Base-by-base conservation (phyloP, 2,888 invertebrate species). In the Poecilobothrus nobilitatus region DNA sequence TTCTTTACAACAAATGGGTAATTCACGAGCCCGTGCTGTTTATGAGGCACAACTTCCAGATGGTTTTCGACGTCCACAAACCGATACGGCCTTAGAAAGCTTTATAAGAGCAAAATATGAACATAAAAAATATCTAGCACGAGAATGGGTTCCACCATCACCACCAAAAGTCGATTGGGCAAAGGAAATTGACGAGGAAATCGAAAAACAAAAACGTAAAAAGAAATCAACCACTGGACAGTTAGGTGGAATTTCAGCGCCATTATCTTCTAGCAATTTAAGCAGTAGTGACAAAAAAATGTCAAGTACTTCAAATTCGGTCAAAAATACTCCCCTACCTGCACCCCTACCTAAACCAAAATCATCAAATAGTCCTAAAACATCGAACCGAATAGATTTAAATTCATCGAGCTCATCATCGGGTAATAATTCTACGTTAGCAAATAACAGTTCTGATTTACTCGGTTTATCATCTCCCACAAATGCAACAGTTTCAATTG, bases 81-180 rank as follows among this genome's bases (percentile, higher is more conserved):
- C 91, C 72, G 97, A 97, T 81, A 89, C 94, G 67, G 91, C 93
- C 18, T 84, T 99, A 65, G 99, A 99, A 80, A 90, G 91, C 68
- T 99, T 99, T 82, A 95, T 99, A 75, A 87, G 98, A 73, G 94
- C 96, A 71, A 99, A 99, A 83, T 99, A 99, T 81, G 99, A 99
- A 82, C 93, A 95, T 79, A 98, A 97, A 84, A 97, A 97, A 81
- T 99, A 97, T 81, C 94, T 97, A 76, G 97, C 97, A n/a, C 89
- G 91, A 76, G 97, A 97, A 83, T 97, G 96, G 96, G 92, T 97
- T 67, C 93, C 91, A 63, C 94, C 93, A 18, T 86, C 91, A 8
- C 83, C 91, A 74, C 94, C 94, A 7, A 92, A 93, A 83, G 91
- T 91, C 72, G 89, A 90, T 79, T 90, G 90, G 92, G 94, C 92